Base-by-base conservation (phyloP, 2,888 invertebrate species). In the Dicroscelio sp. region DNA sequence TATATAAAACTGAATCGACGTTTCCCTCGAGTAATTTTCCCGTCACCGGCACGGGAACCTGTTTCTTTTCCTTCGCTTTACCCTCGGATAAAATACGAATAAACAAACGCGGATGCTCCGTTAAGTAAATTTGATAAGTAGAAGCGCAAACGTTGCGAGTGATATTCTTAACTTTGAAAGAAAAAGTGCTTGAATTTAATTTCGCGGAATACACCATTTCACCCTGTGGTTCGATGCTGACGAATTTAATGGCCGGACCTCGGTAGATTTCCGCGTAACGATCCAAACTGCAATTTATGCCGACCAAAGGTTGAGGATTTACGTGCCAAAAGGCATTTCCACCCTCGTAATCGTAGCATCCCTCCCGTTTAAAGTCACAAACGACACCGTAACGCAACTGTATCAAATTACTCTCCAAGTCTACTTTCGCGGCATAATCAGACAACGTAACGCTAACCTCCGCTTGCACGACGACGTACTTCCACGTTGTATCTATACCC, bases 1-100 rank as follows among this genome's bases (percentile, higher is more conserved):
- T 83, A 58, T 94, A 94, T 0, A 79, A 10, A 6, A 92, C 92
- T 0, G 94, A 58, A 31, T 94, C 93, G 0, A 92, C 30, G 20
- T 92, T 90, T 73, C 75, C 14, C 2, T n/a, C 20, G 8, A 5
- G 12, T 55, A 23, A 55, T n/a, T 75, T 12, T 55, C 33, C 8
- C 10, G 30, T 30, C 5, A 31, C 12, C 5, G 31, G 17, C n/a
- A n/a, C n/a, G 2, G 2, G 23, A 14, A 25, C 2, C 2, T 14
- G 3, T 12, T n/a, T 33, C 23, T 48, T 48, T 2, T 31, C 25
- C 17, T 58, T n/a, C 0, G 33, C 10, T n/a, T n/a, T n/a, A n/a
- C n/a, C n/a, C n/a, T n/a, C n/a, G n/a, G n/a, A n/a, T n/a, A n/a
- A n/a, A n/a, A n/a, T n/a, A n/a, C n/a, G n/a, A 14, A 78, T n/a